phyloP scores from a whole-genome alignment of 2,797 vertebrate genomes.

The Rousettus madagascariensis region DNA sequence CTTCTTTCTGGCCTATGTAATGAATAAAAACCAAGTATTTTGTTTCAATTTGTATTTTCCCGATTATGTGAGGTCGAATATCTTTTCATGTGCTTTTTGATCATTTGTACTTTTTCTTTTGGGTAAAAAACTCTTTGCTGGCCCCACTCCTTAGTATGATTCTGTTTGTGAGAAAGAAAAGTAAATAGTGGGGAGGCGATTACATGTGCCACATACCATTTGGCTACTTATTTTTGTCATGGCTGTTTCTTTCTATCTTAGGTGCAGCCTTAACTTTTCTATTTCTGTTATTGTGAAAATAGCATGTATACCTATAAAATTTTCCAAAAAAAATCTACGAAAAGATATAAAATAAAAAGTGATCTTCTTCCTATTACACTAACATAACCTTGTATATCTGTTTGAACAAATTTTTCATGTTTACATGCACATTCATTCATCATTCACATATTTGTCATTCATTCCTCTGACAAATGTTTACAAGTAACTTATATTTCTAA shows the following conservation, averaged over 20 bases:
- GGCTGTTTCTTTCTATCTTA: neutral
- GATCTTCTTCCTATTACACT: neutral
- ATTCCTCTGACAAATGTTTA: slow-evolving; percentile 21
- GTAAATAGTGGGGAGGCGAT: neutral
- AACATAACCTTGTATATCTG: neutral
- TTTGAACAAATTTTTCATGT: neutral
- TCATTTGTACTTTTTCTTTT: slow-evolving; percentile 27
- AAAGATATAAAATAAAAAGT: neutral
- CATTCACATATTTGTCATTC: neutral
- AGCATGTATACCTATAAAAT: neutral
- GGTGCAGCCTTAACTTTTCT: slow-evolving; percentile 22
- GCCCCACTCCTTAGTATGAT: no score
- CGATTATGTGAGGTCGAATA: neutral
- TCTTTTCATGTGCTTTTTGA: slow-evolving; percentile 11
- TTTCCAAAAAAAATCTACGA: neutral
- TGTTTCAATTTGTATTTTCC: slow-evolving; percentile 35
- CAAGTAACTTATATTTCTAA: neutral
- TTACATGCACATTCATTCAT: neutral
- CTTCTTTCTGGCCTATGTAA: neutral
- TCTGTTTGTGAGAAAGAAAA: neutral
- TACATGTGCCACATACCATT: neutral
- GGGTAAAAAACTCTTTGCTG: neutral
- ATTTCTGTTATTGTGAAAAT: slow-evolving; percentile 38
- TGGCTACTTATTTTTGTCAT: neutral
- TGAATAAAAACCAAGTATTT: slow-evolving; percentile 20